Evolutionary conservation across 1,140 invertebrate genomes (phyloP), one percentile per base, ranked within the genome.

Genomic region (Hycleus cichorii): DNA sequence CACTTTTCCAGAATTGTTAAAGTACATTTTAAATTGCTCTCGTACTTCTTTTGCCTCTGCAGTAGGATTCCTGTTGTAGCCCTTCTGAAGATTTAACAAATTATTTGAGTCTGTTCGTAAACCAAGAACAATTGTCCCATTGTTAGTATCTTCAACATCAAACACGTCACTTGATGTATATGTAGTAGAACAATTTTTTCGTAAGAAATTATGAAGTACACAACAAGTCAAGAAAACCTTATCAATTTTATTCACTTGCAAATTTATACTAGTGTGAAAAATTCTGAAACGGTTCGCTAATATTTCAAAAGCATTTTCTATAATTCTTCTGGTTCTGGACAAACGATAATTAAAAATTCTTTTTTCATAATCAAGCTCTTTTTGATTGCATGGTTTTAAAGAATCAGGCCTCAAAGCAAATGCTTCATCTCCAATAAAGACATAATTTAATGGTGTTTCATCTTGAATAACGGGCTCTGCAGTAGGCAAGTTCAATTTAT

Each of bases 281-380:
- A 75, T 64, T 57, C 65, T 25, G 66, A 72, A 74, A 47, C 65
- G 67, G 12, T 51, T 51, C 3, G 69, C 55, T 38, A 76, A 48
- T 58, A 76, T 75, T 3, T 72, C 73, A 68, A 76, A 75, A 38
- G 67, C 59, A 63, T 73, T 72, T 64, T 77, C 75, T 5, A 74
- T 66, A 2, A 61, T 67, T 10, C 71, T 52, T 54, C 75, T 56
- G 69, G 25, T 42, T n/a, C 43, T 39, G 11, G 61, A 65, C 10
- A 74, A 47, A 43, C 74, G 49, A 48, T 71, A 74, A 58, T 76
- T 72, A 72, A 56, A 74, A 47, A 67, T 65, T 48, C 63, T 65
- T 50, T 65, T 63, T 18, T 65, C 57, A 25, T 57, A 18, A 56
- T 59, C 47, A 46, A 64, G 12, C 44, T 54, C 40, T 47, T 45